Evolutionary conservation across 2,888 invertebrate species (phyloP), one percentile per base, ranked within the genome.

Genomic region (Amorpha juglandis): DNA sequence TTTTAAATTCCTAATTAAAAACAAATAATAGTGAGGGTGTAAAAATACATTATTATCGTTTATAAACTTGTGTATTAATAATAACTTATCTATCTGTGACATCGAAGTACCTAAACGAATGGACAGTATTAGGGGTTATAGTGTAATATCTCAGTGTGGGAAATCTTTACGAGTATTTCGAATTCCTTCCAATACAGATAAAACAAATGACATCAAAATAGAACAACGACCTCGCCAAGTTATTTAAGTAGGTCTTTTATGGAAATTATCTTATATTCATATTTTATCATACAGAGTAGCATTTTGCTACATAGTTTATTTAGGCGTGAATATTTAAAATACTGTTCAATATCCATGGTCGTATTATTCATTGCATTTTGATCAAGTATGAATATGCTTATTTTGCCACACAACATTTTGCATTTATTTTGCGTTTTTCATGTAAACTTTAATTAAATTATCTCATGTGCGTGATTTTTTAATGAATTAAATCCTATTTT

Each of bases 161-260:
- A 55, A 55, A 21, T 8, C 42, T 21, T 52, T 63, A 51, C 38
- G 35, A 47, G 38, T 64, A 45, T 35, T 19, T 16, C 58, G 58
- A 42, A 58, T 48, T 48, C 35, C 27, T 21, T 65, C 58, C 33
- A 51, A 51, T 38, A 55, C 38, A 47, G 19, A 48, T 14, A 53
- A 35, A 64, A 64, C 21, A 47, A 21, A 58, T 50, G 35, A 48
- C 45, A 47, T 64, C 48, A 6, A 14, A 50, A 14, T 11, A 48
- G 47, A 19, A 7, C 48, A 58, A 48, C 38, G 48, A 65, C 64
- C 64, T 48, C 47, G 45, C 16, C 53, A 53, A 16, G 3, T 35
- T 58, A 21, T 35, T n/a, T 35, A 14, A 3, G 1, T 19, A 21
- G 16, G 19, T 27, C 12, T 33, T 63, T 47, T 27, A 63, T 45